phyloP scores from a whole-genome alignment of 2,113 vertebrate species.

The Prionailurus viverrinus region DNA sequence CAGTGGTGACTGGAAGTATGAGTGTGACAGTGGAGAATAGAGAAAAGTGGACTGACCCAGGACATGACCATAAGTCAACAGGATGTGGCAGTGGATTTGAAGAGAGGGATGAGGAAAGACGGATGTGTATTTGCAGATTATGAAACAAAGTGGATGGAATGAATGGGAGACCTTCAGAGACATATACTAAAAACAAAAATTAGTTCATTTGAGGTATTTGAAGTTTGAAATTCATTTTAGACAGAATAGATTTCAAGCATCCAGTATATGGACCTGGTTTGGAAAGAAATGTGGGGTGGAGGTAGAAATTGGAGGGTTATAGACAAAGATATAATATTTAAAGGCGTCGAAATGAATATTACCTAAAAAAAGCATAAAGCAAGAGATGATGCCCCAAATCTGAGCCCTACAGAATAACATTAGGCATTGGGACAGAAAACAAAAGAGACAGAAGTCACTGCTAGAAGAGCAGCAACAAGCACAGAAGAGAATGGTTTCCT shows the following conservation, averaged over 20 bases:
- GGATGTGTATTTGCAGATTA: not conserved
- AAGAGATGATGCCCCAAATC: not conserved
- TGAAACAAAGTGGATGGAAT: not conserved
- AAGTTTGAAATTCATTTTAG: conserved; percentile 22
- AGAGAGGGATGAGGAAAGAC: not conserved
- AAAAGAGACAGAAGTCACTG: not conserved
- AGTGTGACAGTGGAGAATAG: not conserved
- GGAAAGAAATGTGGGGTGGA: not conserved
- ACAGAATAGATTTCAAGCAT: not conserved
- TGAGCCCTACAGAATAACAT: not conserved
- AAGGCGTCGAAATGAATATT: not conserved
- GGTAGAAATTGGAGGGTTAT: not conserved
- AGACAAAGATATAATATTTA: not conserved
- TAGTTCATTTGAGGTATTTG: not conserved
- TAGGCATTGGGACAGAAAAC: not conserved
- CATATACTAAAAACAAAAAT: not conserved
- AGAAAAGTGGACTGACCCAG: not conserved
- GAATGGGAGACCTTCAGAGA: not conserved
- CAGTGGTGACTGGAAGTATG: not conserved
- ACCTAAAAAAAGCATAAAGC: not conserved
- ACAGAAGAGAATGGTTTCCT: not conserved
- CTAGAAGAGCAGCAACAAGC: not conserved
- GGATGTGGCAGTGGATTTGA: not conserved
- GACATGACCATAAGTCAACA: not conserved
- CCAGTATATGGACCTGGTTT: not conserved